These are phyloP conservation scores for Hemitrygon akajei DNA, from an alignment of 2,797 vertebrate species.

Conservation along the genomic window DNA sequence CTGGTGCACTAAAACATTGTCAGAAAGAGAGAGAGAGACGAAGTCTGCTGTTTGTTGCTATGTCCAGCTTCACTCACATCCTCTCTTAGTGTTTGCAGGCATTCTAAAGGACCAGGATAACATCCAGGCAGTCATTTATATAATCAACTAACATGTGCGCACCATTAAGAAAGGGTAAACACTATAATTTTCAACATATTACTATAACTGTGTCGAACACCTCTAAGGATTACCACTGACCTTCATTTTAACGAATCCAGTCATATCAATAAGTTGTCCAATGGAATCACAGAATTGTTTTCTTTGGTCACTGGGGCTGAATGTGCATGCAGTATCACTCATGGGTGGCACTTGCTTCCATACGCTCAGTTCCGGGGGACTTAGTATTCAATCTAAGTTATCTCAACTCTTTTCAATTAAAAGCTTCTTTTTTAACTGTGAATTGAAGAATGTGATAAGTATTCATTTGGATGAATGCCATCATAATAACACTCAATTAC, in stretches of 20 bases:
- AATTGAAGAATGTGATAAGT: neutral
- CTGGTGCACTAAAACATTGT: neutral
- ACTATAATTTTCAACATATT: neutral
- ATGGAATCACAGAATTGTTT: neutral
- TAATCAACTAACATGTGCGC: neutral
- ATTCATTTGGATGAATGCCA: neutral
- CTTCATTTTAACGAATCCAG: neutral
- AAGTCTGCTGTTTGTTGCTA: neutral
- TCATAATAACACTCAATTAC: neutral
- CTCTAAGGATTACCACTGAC: neutral
- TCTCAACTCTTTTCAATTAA: neutral
- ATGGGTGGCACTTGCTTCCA: no score
- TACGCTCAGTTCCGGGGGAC: neutral
- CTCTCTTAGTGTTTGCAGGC: neutral
- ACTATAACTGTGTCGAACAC: neutral
- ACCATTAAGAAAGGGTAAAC: neutral
- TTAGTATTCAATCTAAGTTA: neutral
- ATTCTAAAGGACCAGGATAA: neutral
- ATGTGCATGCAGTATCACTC: no score
- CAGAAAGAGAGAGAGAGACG: neutral
- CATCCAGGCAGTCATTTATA: neutral
- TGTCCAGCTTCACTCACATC: neutral
- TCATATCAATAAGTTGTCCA: neutral
- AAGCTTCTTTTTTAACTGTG: neutral
- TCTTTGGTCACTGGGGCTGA: no score